Conservation (phyloP, 2,797 vertebrate genomes). For the Neosalanx taihuensis region DNA sequence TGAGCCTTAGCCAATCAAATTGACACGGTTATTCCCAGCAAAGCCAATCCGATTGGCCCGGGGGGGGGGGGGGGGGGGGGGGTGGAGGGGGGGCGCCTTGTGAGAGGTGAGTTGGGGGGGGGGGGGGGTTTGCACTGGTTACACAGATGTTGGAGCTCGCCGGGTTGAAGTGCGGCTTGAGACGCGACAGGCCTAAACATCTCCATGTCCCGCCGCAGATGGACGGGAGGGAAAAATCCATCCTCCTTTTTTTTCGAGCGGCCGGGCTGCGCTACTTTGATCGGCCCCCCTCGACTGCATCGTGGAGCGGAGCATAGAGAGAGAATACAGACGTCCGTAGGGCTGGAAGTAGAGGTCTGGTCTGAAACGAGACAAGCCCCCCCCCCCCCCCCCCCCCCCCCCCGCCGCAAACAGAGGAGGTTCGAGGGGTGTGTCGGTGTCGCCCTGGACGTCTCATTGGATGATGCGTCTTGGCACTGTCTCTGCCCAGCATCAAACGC, state of each 20-base stretch:
- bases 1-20: constrained; percentile 52
- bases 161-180: constrained; percentile 26
- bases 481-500: constrained; percentile 15
- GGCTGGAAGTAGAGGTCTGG: constrained; percentile 34
- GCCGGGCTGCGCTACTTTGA: constrained; percentile 30
- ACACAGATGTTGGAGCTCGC: constrained; percentile 41
- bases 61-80: neutral
- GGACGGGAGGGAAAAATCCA: constrained; percentile 26
- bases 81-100: constrained; percentile 16
- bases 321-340: constrained; percentile 47
- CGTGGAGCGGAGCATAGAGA: constrained; percentile 43
- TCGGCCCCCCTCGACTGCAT: constrained; percentile 31
- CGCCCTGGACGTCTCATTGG: constrained; percentile 37
- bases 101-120: neutral
- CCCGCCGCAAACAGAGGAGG: constrained; percentile 39
- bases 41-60: constrained; percentile 44
- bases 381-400: neutral
- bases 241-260: constrained; percentile 37
- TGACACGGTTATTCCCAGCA: constrained; percentile 38
- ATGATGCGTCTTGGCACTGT: constrained; percentile 35
- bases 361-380: constrained; percentile 32
- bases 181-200: constrained; percentile 18
- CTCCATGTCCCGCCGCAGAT: constrained; percentile 3
- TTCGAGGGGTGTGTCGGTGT: constrained; percentile 50
- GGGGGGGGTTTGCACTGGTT: constrained; percentile 20